Evolutionary conservation across 2,797 vertebrate species (phyloP), one percentile per base, ranked within the genome.

Genomic region (Trachurus trachurus): DNA sequence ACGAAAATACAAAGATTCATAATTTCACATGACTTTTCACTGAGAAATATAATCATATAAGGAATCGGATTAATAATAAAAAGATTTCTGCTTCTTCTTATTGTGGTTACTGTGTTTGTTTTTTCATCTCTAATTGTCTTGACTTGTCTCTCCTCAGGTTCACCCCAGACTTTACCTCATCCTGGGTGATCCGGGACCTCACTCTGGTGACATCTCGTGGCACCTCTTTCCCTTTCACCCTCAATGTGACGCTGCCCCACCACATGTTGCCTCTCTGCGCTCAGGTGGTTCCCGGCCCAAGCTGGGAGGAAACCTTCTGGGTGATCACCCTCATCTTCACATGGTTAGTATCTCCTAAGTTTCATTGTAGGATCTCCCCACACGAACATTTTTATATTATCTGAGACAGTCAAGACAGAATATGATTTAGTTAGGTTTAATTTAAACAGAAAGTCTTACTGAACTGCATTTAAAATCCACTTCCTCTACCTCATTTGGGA

Each of bases 301-400:
- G 96, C 95, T 99, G 98, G 98, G 98, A 99, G 84, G 97, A 98
- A 84, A 97, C 96, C 0, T 99, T 99, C 85, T 99, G 98, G 98
- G 94, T 95, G 70, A 91, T 98, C 78, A 99, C 98, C 0, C 96
- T 99, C 29, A 70, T 99, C 80, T 98, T 98, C 0, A 98, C 98
- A 66, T 98, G 98, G 98, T 99, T 68, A 85, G 94, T 84, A 37
- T 11, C 42, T n/a, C n/a, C 21, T 63, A 11, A 37, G n/a, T 22
- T 40, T 53, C 2, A 47, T 19, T 44, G 15, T 5, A 31, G 5
- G n/a, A 6, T 45, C 9, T 56, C 22, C 7, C 4, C 6, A 17
- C 10, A 49, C 1, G 2, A 64, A 56, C 17, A 59, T 21, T 37
- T 37, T 37, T 15, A 44, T 16, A 16, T 3, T 6, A 37, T 2